Percentiles rank a stretch among this genome's conserved stretches.
phyloP scores from a whole-genome alignment of 2,888 invertebrate genomes.

The Mythimna albipuncta region DNA sequence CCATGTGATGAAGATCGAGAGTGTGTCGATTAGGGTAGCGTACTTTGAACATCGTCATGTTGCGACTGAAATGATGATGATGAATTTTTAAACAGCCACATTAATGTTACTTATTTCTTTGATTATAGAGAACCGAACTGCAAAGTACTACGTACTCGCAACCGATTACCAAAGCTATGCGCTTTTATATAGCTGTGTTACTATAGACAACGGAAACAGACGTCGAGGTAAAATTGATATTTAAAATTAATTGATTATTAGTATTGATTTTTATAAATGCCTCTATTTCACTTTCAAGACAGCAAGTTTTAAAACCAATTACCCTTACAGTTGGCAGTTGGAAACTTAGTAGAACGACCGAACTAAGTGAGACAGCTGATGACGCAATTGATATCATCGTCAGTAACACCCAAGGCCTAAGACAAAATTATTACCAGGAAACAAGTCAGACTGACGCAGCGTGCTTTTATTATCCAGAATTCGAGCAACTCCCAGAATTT shows the following conservation, averaged over 20 bases:
- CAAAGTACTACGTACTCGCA: constrained; percentile 77
- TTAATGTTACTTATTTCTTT: background rate
- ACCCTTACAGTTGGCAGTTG: constrained; percentile 81
- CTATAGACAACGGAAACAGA: constrained; percentile 72
- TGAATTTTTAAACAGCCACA: no score
- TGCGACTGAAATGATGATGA: no score
- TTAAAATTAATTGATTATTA: background rate
- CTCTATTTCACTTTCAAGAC: background rate
- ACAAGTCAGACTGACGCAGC: constrained; percentile 78
- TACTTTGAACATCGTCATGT: no score
- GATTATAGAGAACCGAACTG: constrained; percentile 59
- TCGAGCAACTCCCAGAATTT: constrained; percentile 14
- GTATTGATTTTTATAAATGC: background rate
- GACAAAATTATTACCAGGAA: constrained; percentile 73
- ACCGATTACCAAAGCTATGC: constrained; percentile 82
- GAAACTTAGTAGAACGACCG: constrained; percentile 79
- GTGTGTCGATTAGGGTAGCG: no score
- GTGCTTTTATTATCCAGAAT: constrained; percentile 38
- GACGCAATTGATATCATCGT: constrained; percentile 72
- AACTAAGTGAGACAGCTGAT: constrained; percentile 68
- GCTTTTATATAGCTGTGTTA: constrained; percentile 81
- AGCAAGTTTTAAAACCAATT: background rate
- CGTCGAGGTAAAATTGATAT: constrained; percentile 74
- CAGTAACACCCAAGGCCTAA: constrained; percentile 77
- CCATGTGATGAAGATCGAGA: no score